phyloP scores from a whole-genome alignment of 2,888 invertebrate genomes.

The Pogonocherus hispidulus region DNA sequence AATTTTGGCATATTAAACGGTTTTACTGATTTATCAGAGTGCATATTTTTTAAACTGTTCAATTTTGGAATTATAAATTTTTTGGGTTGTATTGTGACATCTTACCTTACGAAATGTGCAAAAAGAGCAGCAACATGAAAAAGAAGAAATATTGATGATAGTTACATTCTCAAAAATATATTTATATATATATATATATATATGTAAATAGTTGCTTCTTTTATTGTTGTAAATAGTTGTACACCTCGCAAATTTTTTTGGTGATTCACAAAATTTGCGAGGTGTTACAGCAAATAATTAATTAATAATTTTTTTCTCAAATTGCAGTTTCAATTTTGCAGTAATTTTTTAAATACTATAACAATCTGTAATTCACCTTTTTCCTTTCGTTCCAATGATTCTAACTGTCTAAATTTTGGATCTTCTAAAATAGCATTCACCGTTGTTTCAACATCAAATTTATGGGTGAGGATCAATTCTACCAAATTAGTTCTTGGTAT shows the following conservation, averaged over 20 bases:
- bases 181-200: no score
- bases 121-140: constrained; percentile 59
- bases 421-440: constrained; percentile 76
- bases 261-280: no score
- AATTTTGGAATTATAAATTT: constrained; percentile 36
- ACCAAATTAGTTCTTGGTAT: constrained; percentile 81
- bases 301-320: no score
- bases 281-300: no score
- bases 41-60: constrained; percentile 18
- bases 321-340: no score
- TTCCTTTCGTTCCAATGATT: constrained; percentile 49
- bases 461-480: constrained; percentile 78
- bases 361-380: constrained; percentile 69
- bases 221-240: no score
- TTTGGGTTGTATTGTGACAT: constrained; percentile 56
- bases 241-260: no score
- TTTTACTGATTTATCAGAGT: not conserved
- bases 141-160: constrained; percentile 52
- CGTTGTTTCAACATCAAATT: constrained; percentile 81
- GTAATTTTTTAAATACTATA: no score
- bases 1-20: constrained; percentile 32
- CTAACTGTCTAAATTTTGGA: constrained; percentile 43
- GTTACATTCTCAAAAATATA: not conserved
- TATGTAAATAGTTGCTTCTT: no score
- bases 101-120: constrained; percentile 70